phyloP scores from a whole-genome alignment of 2,888 invertebrate genomes.

The Hypomecis atomaria region DNA sequence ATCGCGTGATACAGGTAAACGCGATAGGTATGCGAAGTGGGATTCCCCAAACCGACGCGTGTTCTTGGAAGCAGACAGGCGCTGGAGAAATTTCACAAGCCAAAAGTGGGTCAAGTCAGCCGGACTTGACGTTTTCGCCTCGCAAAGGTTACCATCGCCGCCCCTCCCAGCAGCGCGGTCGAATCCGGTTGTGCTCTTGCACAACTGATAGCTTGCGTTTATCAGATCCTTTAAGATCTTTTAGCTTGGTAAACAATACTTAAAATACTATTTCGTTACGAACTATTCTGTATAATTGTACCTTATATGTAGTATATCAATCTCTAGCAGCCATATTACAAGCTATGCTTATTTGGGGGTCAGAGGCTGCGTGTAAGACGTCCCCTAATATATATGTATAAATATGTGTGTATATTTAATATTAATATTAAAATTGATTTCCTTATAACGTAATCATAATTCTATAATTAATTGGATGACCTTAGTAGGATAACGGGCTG shows the following conservation, averaged over 20 bases:
- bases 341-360: too few relatives aligned
- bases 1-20: slow-evolving; percentile 29
- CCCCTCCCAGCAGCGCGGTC: slow-evolving; percentile 52
- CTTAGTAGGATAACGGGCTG: too few relatives aligned
- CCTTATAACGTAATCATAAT: too few relatives aligned
- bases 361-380: too few relatives aligned
- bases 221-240: slow-evolving; percentile 75
- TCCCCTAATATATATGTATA: too few relatives aligned
- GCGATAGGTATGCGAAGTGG: slow-evolving; percentile 51
- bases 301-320: too few relatives aligned
- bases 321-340: too few relatives aligned
- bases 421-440: too few relatives aligned
- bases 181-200: slow-evolving; percentile 76
- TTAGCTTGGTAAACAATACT: slow-evolving; percentile 60
- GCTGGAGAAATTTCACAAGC: slow-evolving; percentile 82
- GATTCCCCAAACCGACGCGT: slow-evolving; percentile 68
- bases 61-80: slow-evolving; percentile 74
- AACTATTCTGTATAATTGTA: too few relatives aligned
- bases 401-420: too few relatives aligned
- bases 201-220: slow-evolving; percentile 74
- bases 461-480: too few relatives aligned
- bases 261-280: background rate
- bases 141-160: slow-evolving; percentile 77
- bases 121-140: slow-evolving; percentile 81
- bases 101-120: slow-evolving; percentile 81